These are phyloP conservation scores for Ophonus ardosiacus DNA, from an alignment of 2,888 invertebrate species.

Conservation along the genomic window DNA sequence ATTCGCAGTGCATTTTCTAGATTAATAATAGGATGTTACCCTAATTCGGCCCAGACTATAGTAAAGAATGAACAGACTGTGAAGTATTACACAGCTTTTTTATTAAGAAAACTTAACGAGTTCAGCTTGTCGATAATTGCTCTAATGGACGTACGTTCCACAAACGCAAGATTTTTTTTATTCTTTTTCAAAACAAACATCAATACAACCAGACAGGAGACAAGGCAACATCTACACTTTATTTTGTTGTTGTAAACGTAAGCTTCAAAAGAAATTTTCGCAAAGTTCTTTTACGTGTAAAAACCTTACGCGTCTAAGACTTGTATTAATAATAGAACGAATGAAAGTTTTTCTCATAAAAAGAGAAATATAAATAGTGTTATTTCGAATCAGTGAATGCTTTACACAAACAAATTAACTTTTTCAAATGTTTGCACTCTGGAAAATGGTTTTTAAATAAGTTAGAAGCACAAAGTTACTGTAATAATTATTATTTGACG, in stretches of 20 bases:
- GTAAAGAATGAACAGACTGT: neutral
- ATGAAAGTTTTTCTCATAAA: neutral
- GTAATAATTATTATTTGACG: no score
- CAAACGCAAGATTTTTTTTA: constrained; percentile 8
- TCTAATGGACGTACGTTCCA: constrained; percentile 31
- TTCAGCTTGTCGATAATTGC: constrained; percentile 31
- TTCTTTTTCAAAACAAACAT: constrained; percentile 23
- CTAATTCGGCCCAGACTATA: neutral
- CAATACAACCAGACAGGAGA: constrained; percentile 14
- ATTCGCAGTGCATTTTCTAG: no score
- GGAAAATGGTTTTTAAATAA: neutral
- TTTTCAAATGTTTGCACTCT: neutral
- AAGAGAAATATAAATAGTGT: neutral
- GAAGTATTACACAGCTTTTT: constrained; percentile 10
- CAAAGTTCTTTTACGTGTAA: neutral
- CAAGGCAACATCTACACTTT: neutral
- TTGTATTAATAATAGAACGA: neutral
- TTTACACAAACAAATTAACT: neutral
- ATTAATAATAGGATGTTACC: no score
- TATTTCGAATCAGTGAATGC: neutral
- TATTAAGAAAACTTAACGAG: constrained; percentile 10
- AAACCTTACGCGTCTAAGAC: neutral
- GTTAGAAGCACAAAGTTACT: no score
- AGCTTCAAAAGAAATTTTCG: neutral
- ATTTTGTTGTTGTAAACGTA: neutral